Evolutionary conservation across 2,797 vertebrate species (phyloP).

Genomic region (Australoheros facetus): DNA sequence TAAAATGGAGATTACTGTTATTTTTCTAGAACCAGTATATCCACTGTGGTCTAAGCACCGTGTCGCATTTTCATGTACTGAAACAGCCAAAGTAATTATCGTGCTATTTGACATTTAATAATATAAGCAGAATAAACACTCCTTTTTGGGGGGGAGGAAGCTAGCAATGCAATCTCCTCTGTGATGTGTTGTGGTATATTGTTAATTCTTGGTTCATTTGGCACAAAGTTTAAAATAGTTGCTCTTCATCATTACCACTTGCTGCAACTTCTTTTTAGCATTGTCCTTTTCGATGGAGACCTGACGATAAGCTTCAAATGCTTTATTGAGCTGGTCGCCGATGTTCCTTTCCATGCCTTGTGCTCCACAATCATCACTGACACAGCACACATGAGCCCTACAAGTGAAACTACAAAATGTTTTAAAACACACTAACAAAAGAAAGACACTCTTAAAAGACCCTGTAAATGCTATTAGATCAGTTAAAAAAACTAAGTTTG

Average conservation of each 20-base stretch:
- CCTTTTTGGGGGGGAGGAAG: background rate
- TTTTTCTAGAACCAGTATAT: slow-evolving; percentile 3
- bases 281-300: slow-evolving; percentile 93
- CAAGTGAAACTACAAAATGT: background rate
- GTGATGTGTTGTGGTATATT: background rate
- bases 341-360: slow-evolving; percentile 97
- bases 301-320: slow-evolving; percentile 95
- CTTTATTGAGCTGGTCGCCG: slow-evolving; percentile 97
- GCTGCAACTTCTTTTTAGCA: slow-evolving; percentile 89
- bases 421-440: slow-evolving; percentile 2
- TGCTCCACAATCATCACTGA: slow-evolving; percentile 91
- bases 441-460: background rate
- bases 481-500: background rate
- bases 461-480: background rate
- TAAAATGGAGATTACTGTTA: slow-evolving; percentile 62
- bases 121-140: background rate
- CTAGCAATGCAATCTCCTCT: background rate
- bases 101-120: slow-evolving; percentile 4
- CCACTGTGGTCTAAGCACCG: background rate
- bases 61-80: background rate
- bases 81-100: background rate
- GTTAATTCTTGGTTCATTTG: background rate
- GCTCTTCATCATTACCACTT: slow-evolving; percentile 82
- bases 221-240: background rate
- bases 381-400: slow-evolving; percentile 80